phyloP scores from a whole-genome alignment of 2,888 invertebrate species.

The Zootermopsis nevadensis region DNA sequence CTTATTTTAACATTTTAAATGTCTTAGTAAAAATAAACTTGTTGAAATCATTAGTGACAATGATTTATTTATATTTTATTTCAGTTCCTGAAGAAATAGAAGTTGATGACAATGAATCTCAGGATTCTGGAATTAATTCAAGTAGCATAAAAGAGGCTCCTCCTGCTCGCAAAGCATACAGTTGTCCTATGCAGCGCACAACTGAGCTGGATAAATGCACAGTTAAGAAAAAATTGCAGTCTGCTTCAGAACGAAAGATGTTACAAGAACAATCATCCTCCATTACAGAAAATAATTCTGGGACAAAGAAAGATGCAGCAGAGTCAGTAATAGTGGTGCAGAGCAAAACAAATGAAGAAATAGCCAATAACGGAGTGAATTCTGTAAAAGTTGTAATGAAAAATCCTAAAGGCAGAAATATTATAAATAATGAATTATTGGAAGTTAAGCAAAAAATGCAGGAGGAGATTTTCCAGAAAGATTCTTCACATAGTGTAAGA shows the following conservation, averaged over 20 bases:
- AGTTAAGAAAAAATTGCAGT: not conserved
- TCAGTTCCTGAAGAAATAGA: slow-evolving; percentile 66
- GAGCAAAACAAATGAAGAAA: not conserved
- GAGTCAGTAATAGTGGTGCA: not conserved
- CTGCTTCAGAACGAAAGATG: not conserved
- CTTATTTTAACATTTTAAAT: too few species aligned
- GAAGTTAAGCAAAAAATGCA: not conserved
- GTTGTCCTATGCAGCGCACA: slow-evolving; percentile 53
- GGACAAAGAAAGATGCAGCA: not conserved
- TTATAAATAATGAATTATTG: not conserved
- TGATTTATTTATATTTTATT: slow-evolving; percentile 50
- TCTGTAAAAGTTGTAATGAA: not conserved
- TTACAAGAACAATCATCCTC: not conserved
- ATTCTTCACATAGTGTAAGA: not conserved
- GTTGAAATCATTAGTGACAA: not conserved
- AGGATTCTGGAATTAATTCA: slow-evolving; percentile 38
- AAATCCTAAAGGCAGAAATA: not conserved
- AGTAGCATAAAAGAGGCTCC: slow-evolving; percentile 27
- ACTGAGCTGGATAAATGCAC: not conserved
- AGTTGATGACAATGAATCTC: slow-evolving; percentile 54
- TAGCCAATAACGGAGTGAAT: not conserved
- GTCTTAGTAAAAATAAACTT: too few species aligned
- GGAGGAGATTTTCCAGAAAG: not conserved
- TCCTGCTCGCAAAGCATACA: slow-evolving; percentile 52
- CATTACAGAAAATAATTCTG: not conserved